Conservation (phyloP, 2,113 vertebrate species). For the Athene cunicularia region DNA sequence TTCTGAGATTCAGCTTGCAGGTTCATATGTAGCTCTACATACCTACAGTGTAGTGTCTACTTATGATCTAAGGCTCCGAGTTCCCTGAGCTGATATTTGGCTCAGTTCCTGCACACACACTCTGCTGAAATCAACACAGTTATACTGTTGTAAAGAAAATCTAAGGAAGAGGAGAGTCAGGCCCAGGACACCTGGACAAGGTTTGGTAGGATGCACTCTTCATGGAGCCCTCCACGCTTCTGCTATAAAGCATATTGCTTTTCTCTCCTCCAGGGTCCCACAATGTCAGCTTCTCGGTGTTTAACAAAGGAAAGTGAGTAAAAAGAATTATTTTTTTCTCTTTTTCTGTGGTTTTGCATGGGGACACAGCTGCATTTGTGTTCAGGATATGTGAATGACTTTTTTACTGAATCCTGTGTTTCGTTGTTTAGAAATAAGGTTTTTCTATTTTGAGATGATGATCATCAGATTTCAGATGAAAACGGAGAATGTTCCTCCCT, state of each 20-base stretch:
- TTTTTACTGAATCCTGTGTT: not conserved
- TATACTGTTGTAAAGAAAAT: not conserved
- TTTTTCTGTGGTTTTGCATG: not conserved
- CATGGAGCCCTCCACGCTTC: fast-evolving
- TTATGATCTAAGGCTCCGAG: not conserved
- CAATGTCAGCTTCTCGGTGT: constrained; percentile 76
- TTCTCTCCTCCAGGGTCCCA: constrained; percentile 73
- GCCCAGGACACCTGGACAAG: not conserved
- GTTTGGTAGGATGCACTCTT: not conserved
- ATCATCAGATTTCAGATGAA: not conserved
- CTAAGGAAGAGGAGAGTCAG: not conserved
- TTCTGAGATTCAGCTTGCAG: not conserved
- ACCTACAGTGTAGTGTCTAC: too few relatives aligned
- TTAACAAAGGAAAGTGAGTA: constrained; percentile 83
- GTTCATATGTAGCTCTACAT: not conserved
- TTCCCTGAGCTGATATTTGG: not conserved
- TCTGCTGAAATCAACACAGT: not conserved
- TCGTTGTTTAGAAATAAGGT: not conserved
- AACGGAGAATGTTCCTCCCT: not conserved
- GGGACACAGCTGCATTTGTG: not conserved
- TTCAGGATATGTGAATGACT: fast-evolving
- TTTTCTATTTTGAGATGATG: not conserved
- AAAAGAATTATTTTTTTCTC: not conserved
- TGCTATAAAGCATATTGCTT: not conserved
- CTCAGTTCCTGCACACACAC: not conserved